These are phyloP conservation scores for Eristalis tenax DNA, from an alignment of 2,888 invertebrate species.

Conservation along the genomic window DNA sequence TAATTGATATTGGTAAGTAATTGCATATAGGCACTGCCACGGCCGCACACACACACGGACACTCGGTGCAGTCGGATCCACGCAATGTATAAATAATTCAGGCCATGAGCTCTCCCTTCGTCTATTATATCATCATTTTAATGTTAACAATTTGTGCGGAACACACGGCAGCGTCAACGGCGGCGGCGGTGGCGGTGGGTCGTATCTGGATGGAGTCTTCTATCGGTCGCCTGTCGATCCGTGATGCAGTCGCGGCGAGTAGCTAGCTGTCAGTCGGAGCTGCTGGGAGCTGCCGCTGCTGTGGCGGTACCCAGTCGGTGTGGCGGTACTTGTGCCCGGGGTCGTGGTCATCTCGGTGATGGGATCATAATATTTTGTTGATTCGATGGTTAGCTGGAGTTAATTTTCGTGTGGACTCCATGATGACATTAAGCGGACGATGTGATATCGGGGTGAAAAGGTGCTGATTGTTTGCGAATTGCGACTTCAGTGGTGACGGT, in stretches of 20 bases:
- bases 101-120: constrained; percentile 65
- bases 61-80: background rate
- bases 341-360: constrained; percentile 42
- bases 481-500: background rate
- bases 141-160: constrained; percentile 71
- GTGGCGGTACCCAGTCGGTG: constrained; percentile 26
- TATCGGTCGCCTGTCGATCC: constrained; percentile 51
- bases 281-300: background rate
- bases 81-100: constrained; percentile 69
- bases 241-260: constrained; percentile 12
- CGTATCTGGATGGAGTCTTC: constrained; percentile 32
- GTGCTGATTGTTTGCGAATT: constrained; percentile 62
- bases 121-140: constrained; percentile 71
- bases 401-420: constrained; percentile 30
- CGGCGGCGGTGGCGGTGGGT: background rate
- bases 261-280: constrained; percentile 32
- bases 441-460: constrained; percentile 69
- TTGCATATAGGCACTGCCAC: constrained; percentile 54
- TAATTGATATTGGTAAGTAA: constrained; percentile 72
- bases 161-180: constrained; percentile 24
- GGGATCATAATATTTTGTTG: constrained; percentile 52
- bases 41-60: background rate
- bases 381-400: constrained; percentile 44
- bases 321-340: background rate
- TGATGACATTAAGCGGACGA: constrained; percentile 63